A percentile compares a stretch with the other conserved stretches of the same genome.
These are phyloP conservation scores for Centropus bengalensis DNA, from an alignment of 2,113 vertebrate species.

Conservation along the genomic window DNA sequence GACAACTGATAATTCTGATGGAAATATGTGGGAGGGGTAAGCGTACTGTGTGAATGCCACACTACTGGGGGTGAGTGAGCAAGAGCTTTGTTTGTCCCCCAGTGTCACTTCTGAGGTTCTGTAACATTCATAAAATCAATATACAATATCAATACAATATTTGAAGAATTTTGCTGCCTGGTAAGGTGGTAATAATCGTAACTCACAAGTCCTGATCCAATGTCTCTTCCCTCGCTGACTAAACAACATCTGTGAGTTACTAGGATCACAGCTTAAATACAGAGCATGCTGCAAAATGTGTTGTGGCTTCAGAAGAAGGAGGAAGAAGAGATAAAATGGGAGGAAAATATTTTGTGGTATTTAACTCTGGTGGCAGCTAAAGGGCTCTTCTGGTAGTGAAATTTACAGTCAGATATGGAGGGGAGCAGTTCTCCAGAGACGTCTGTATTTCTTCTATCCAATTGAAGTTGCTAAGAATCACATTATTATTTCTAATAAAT, in stretches of 20 bases:
- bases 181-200: neutral
- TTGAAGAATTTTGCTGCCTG: neutral
- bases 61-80: neutral
- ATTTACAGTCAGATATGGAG: neutral
- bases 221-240: neutral
- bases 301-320: neutral
- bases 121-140: neutral
- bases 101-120: neutral
- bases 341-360: neutral
- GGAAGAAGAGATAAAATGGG: neutral
- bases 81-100: neutral
- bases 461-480: neutral
- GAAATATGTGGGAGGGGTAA: neutral
- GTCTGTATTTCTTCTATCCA: neutral
- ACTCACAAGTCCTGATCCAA: neutral
- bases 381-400: neutral
- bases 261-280: neutral
- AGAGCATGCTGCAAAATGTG: neutral
- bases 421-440: neutral
- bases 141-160: neutral
- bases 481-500: neutral
- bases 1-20: rapidly evolving
- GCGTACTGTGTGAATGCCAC: neutral
- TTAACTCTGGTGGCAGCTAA: neutral
- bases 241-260: neutral